Evolutionary conservation across 2,113 vertebrate genomes (phyloP), one percentile per base, ranked within the genome.

Genomic region (Gambusia holbrooki): DNA sequence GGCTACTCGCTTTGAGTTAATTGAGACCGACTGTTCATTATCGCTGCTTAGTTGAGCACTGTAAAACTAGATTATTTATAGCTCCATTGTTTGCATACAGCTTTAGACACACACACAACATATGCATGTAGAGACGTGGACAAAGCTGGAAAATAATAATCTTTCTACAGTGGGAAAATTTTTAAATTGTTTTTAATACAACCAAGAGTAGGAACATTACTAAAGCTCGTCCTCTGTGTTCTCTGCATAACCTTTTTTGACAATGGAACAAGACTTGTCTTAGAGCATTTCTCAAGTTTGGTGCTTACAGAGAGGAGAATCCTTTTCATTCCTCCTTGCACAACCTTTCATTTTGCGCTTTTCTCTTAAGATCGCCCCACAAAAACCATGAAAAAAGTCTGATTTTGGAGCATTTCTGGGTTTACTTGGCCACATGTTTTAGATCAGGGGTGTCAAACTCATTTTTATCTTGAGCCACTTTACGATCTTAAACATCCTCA

Each of bases 1-100:
- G 65, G 61, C 73, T 67, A 78, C 87, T 75, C 76, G 73, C 81
- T 73, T 74, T 70, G 81, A 79, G 64, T 82, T 92, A 86, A 90
- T 92, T 88, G 71, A 86, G 82, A 85, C 66, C 54, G 86, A 87
- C 81, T 48, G 81, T 84, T 85, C 81, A 82, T 91, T 89, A 82
- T 84, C 64, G 61, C 64, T 84, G 81, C 85, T 83, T 82, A 89
- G 78, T 82, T 79, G 77, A 77, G 80, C 80, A 77, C 77, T 73
- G 81, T 67, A 64, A 86, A 81, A 71, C 48, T 19, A 58, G 71
- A 70, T 84, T 81, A 76, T 81, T 81, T 82, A 81, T 87, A 81
- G 87, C 58, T 79, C 51, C 30, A 30, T 65, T 29, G 51, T 76
- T 81, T 61, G 69, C 77, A 76, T 65, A 63, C 77, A 83, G 74